Evolutionary conservation across 2,797 vertebrate genomes (phyloP), one percentile per base, ranked within the genome.

Genomic region (Sylvilagus floridanus): DNA sequence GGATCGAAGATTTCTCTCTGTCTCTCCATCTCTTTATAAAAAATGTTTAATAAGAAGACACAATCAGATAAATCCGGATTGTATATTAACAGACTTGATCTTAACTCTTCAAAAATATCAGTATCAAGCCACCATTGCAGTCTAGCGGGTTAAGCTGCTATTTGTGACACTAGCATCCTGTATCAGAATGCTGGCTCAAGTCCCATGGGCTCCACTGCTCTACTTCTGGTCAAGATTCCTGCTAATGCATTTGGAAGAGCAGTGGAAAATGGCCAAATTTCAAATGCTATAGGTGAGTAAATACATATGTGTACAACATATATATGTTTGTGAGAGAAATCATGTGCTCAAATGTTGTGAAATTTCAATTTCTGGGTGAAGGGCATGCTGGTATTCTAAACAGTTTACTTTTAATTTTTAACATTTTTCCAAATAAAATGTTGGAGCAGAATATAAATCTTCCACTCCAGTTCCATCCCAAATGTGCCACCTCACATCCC

Each of bases 371-470:
- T 86, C 66, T 54, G 86, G 10, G 65, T 76, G 72, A 95, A 87
- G 9, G 28, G 17, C 79, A 85, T 76, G 21, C 62, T 93, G 30
- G 63, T 89, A 76, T 91, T 86, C 17, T 75, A 79, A 42, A 69
- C 12, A 95, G 37, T 93, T 96, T 95, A 95, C 54, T 94, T 86
- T 83, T 5, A 76, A 28, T 90, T 88, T 83, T 79, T 63, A 90
- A 86, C 21, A 91, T 79, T 65, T 92, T 90, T 96, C 42, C 62
- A 88, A 92, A 91, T 85, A 73, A 82, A 95, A 88, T 75, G 17
- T 52, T 52, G 22, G 30, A 9, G 28, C 13, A 50, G 92, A 88
- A 86, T 68, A 54, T 75, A 79, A 93, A 78, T 85, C 54, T 24
- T 73, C 91, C 37, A 14, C 10, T 30, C 22, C 4, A 95, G 7